phyloP scores from a whole-genome alignment of 92 coral and sea anemone genomes.

The Heteractis magnifica region DNA sequence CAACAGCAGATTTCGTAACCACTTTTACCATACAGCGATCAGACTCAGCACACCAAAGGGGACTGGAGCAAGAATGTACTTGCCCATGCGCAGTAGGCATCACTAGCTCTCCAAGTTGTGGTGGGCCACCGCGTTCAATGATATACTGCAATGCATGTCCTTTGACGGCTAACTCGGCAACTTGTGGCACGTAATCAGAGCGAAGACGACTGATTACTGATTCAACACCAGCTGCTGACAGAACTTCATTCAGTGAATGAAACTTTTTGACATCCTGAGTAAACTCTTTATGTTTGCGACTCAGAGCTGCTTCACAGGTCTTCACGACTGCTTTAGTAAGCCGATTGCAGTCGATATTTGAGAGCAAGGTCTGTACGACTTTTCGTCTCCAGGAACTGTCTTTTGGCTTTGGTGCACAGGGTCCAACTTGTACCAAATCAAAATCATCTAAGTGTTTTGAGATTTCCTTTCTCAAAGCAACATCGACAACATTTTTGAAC shows the following conservation, averaged over 20 bases:
- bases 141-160: conserved; percentile 53
- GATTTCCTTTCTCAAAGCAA: conserved; percentile 35
- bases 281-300: conserved; percentile 16
- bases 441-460: conserved; percentile 36
- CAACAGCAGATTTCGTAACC: conserved; percentile 26
- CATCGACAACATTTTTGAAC: conserved; percentile 17
- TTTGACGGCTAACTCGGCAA: conserved; percentile 54
- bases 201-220: conserved; percentile 31
- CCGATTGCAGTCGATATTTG: conserved; percentile 27
- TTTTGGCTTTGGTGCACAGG: conserved; percentile 14
- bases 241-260: conserved; percentile 1
- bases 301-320: conserved; percentile 26
- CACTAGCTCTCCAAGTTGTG: conserved; percentile 29
- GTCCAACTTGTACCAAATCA: conserved; percentile 25
- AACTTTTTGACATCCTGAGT: conserved; percentile 10
- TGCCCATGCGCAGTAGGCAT: conserved; percentile 35
- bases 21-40: conserved; percentile 48
- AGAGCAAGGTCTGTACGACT: conserved; percentile 33
- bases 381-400: conserved; percentile 41
- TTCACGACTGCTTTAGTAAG: conserved; percentile 19
- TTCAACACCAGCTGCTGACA: conserved; percentile 10
- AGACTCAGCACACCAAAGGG: conserved; percentile 39
- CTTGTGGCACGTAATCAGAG: conserved; percentile 40
- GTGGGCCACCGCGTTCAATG: conserved; percentile 47
- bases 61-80: conserved; percentile 51